Base-by-base conservation (phyloP, 2,113 vertebrate genomes). In the Todiramphus saurophagus region DNA sequence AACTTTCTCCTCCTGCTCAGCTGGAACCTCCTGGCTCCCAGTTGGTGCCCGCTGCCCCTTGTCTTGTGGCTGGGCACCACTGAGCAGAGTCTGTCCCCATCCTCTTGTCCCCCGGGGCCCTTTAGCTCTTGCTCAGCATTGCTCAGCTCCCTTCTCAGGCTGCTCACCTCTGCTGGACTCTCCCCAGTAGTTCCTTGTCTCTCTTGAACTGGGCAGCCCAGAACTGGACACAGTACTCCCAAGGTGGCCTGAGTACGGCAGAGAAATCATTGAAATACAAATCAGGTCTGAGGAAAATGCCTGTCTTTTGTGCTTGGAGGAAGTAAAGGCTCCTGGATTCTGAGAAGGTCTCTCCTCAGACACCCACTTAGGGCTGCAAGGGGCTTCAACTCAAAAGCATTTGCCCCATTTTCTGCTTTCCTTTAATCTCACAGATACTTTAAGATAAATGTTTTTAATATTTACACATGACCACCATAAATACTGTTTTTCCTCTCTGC, bases 401-500 rank as follows among this genome's bases (percentile, higher is more conserved):
- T 58, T 41, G 11, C 28, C 39, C 17, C 16, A 2, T 67, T 94
- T 78, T 27, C 46, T 74, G n/a, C 19, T 55, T 27, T 66, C 33
- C 33, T 60, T 70, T 2, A 10, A 23, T 18, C 39, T 72, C 39
- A 2, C 68, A 20, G 12, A 11, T 33, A 4, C 1, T 82, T 75
- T 50, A 19, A 1, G 46, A 17, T 33, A 4, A 24, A 5, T 39
- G 15, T 31, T 37, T 50, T 68, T 27, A 60, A 74, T 5, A 10
- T 68, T 76, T 37, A 37, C 2, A 37, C 12, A 2, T 79, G 7
- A 39, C 16, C 35, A 31, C 23, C 7, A 11, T 17, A 35, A 91
- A 48, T 12, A 2, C 11, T 1, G 0, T 5, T 72, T 60, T 6
- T 17, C 11, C 39, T 30, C 18, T 30, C 16, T 66, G 19, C 23